These are phyloP conservation scores for Meloe dianella DNA, from an alignment of 2,888 invertebrate genomes.

Conservation along the genomic window DNA sequence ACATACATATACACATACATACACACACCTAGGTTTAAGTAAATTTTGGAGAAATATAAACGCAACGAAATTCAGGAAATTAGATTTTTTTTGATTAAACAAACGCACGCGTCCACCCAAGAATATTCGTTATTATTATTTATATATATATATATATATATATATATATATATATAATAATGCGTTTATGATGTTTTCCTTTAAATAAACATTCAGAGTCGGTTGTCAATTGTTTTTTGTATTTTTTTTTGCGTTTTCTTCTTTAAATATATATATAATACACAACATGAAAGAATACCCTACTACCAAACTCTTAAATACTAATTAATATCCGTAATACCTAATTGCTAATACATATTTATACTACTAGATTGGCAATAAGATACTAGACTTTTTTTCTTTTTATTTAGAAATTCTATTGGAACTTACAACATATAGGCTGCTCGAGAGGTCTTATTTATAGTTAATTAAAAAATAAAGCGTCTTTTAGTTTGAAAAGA, in stretches of 20 bases:
- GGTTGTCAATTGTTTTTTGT: constrained; percentile 47
- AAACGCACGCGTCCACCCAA: background rate
- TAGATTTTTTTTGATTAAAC: constrained; percentile 10
- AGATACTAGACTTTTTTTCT: constrained; percentile 54
- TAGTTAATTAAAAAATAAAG: constrained; percentile 47
- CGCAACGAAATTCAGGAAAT: background rate
- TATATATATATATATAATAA: too few species aligned
- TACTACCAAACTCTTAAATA: constrained; percentile 59
- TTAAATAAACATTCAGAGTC: constrained; percentile 47
- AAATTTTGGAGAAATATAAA: constrained; percentile 18
- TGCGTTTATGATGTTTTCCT: constrained; percentile 9
- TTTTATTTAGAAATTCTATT: constrained; percentile 54
- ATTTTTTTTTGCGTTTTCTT: constrained; percentile 16
- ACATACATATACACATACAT: constrained; percentile 19
- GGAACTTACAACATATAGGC: constrained; percentile 56
- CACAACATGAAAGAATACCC: constrained; percentile 56
- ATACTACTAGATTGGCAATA: constrained; percentile 58
- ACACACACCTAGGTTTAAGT: constrained; percentile 38
- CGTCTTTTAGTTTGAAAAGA: constrained; percentile 49
- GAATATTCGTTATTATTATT: too few species aligned
- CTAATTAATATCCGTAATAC: constrained; percentile 58
- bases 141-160: too few species aligned
- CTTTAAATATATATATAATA: constrained; percentile 41
- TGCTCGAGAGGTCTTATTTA: constrained; percentile 46
- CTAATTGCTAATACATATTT: constrained; percentile 53